Percentiles rank a stretch among this genome's conserved stretches.
These are phyloP conservation scores for Subacronicta megacephala DNA, from an alignment of 2,888 invertebrate species.

Conservation along the genomic window DNA sequence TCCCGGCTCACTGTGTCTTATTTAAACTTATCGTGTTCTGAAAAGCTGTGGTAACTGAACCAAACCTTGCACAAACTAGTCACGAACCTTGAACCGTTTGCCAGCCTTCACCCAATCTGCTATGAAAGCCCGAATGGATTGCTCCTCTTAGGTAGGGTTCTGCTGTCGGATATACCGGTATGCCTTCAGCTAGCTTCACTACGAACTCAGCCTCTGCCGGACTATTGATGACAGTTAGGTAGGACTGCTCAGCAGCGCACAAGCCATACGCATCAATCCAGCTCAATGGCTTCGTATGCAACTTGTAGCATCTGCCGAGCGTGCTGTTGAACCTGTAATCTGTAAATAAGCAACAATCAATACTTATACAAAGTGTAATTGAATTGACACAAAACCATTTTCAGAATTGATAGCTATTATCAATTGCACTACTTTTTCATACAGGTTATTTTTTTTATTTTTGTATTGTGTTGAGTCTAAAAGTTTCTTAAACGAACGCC, in stretches of 20 bases:
- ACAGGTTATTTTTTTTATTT: too few relatives aligned
- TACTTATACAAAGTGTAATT: too few relatives aligned
- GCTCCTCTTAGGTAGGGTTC: slow-evolving; percentile 29
- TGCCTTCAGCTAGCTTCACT: slow-evolving; percentile 7
- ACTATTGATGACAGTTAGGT: slow-evolving; percentile 71
- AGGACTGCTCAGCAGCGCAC: slow-evolving; percentile 72
- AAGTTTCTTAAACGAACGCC: too few relatives aligned
- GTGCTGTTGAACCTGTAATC: slow-evolving; percentile 66
- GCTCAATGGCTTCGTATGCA: slow-evolving; percentile 70
- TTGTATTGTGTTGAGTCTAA: too few relatives aligned
- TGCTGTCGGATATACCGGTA: slow-evolving; percentile 3
- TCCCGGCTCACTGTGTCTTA: too few relatives aligned
- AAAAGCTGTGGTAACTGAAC: too few relatives aligned
- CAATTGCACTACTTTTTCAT: too few relatives aligned
- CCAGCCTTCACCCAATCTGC: slow-evolving; percentile 58
- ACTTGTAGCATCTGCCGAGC: slow-evolving; percentile 73
- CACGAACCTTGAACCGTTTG: slow-evolving; percentile 66
- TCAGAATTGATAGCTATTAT: too few relatives aligned
- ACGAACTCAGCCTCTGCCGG: slow-evolving; percentile 31
- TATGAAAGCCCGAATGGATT: slow-evolving; percentile 64
- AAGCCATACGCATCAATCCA: slow-evolving; percentile 73
- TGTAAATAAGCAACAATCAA: slow-evolving; percentile 42
- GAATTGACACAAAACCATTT: too few relatives aligned
- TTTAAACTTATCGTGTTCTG: too few relatives aligned
- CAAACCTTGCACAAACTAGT: too few relatives aligned